phyloP scores from a whole-genome alignment of 1,140 invertebrate genomes.

The Drosophila asahinai region DNA sequence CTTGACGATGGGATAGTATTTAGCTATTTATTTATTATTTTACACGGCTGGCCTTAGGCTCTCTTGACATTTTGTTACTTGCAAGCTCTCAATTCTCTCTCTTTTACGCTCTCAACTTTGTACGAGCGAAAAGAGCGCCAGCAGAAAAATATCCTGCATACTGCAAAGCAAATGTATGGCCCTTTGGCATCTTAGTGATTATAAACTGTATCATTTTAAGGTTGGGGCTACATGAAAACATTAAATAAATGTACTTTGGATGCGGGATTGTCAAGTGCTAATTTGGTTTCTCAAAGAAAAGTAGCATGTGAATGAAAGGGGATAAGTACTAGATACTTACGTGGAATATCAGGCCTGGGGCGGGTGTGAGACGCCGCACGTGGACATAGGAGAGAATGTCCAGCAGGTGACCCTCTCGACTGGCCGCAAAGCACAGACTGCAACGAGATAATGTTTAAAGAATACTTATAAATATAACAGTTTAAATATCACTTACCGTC shows the following conservation, averaged over 20 bases:
- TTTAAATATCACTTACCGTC: constrained; percentile 86
- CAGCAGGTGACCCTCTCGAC: constrained; percentile 96
- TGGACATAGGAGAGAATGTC: constrained; percentile 97
- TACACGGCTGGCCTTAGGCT: no score
- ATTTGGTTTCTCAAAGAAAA: background rate
- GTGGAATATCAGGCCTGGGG: constrained; percentile 98
- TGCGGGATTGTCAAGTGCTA: no score
- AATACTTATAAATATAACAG: background rate
- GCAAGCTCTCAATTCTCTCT: no score
- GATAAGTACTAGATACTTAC: constrained; percentile 87
- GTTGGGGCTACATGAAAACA: background rate
- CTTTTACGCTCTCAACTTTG: no score
- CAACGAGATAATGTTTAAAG: constrained; percentile 36
- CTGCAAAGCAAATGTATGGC: no score
- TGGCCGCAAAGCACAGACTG: constrained; percentile 97
- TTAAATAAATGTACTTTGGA: background rate
- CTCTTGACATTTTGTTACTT: no score
- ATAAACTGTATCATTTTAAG: background rate
- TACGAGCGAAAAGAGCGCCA: no score
- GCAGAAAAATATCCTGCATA: no score
- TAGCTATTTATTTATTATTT: no score
- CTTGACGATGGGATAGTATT: no score
- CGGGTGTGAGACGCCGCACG: constrained; percentile 95
- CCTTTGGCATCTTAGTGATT: background rate
- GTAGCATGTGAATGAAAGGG: no score